Evolutionary conservation across 2,888 invertebrate species (phyloP).

Genomic region (Esperia sulphurella): DNA sequence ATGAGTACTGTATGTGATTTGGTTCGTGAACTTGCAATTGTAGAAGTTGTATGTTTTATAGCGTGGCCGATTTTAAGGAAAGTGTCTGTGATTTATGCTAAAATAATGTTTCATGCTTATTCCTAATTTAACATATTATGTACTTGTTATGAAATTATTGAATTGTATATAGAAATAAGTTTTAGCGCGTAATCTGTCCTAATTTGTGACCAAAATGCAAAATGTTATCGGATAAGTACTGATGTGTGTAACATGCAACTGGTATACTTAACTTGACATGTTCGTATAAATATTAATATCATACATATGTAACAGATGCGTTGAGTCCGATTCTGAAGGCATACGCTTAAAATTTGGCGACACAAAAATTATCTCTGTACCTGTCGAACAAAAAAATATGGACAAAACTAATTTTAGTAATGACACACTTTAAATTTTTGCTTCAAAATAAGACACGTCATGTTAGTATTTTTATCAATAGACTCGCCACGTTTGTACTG

Average conservation of each 20-base stretch:
- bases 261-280: background rate
- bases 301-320: too few species aligned
- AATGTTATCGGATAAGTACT: slow-evolving; percentile 12
- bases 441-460: too few species aligned
- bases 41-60: slow-evolving; percentile 31
- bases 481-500: too few species aligned
- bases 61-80: slow-evolving; percentile 61
- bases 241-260: slow-evolving; percentile 14
- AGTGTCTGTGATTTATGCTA: slow-evolving; percentile 78
- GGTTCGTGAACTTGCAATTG: slow-evolving; percentile 9
- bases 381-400: too few species aligned
- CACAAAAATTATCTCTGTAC: too few species aligned
- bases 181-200: slow-evolving; percentile 50
- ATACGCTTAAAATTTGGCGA: too few species aligned
- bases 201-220: slow-evolving; percentile 65
- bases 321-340: too few species aligned
- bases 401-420: too few species aligned
- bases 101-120: slow-evolving; percentile 70
- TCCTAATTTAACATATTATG: slow-evolving; percentile 54
- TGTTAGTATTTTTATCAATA: too few species aligned
- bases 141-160: slow-evolving; percentile 53
- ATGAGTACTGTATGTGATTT: slow-evolving; percentile 1
- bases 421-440: too few species aligned
- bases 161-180: slow-evolving; percentile 65
- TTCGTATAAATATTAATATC: background rate